Percentiles rank a stretch among this genome's conserved stretches.
These are phyloP conservation scores for Pithys albifrons DNA, from an alignment of 2,113 vertebrate genomes.

Conservation along the genomic window DNA sequence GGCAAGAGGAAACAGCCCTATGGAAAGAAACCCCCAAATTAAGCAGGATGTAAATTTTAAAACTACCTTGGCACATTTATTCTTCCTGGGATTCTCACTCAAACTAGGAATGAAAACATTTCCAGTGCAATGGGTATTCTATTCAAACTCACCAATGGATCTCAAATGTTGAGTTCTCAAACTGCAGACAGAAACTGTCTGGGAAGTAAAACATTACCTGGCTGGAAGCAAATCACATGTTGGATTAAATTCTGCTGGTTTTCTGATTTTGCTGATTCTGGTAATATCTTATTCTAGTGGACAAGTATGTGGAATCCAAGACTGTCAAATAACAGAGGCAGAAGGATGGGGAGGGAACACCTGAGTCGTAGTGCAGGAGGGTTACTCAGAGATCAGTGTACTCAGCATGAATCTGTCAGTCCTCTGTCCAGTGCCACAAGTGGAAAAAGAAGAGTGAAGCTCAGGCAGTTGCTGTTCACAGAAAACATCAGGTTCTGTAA, in stretches of 20 bases:
- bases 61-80: background rate
- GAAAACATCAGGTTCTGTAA: background rate
- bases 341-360: background rate
- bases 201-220: background rate
- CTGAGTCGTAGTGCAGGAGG: background rate
- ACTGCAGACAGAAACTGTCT: background rate
- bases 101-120: background rate
- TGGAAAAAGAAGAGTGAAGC: background rate
- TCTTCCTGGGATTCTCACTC: background rate
- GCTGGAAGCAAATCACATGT: background rate
- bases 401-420: background rate
- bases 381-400: background rate
- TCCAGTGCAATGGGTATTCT: background rate
- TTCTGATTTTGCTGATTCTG: background rate
- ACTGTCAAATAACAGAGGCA: background rate
- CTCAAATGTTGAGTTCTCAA: background rate
- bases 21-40: background rate
- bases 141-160: background rate
- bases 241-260: background rate
- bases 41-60: background rate
- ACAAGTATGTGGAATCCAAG: background rate
- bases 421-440: background rate
- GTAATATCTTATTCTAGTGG: background rate
- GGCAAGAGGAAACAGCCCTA: background rate
- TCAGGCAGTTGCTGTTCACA: background rate